Evolutionary conservation across 2,113 vertebrate genomes (phyloP).

Genomic region (Cynocephalus volans): DNA sequence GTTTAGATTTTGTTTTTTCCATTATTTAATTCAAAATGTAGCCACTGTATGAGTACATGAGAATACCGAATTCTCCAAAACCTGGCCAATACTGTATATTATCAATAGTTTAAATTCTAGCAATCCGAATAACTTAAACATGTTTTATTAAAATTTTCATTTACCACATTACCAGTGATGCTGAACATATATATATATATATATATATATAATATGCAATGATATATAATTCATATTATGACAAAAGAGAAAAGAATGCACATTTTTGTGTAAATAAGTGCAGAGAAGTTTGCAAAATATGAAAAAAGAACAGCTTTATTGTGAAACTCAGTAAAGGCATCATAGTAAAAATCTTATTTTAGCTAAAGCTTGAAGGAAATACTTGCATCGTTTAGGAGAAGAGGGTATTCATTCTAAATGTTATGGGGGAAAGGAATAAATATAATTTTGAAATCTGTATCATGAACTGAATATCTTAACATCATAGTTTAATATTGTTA

Average conservation of each 20-base stretch:
- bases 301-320: not conserved
- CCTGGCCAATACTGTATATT: not conserved
- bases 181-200: not conserved
- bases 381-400: not conserved
- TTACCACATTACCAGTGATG: not conserved
- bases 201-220: not conserved
- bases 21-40: not conserved
- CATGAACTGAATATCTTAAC: not conserved
- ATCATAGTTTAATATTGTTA: not conserved
- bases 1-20: not conserved
- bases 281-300: not conserved
- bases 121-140: not conserved
- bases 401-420: not conserved
- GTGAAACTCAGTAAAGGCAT: not conserved
- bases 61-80: not conserved
- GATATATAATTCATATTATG: not conserved
- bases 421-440: not conserved
- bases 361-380: not conserved
- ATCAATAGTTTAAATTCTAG: not conserved
- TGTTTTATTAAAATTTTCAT: not conserved
- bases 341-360: not conserved
- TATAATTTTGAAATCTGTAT: not conserved
- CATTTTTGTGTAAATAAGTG: not conserved
- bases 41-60: not conserved
- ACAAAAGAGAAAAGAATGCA: not conserved